Conservation (phyloP, 2,888 invertebrate genomes). For the Thecophora atra region DNA sequence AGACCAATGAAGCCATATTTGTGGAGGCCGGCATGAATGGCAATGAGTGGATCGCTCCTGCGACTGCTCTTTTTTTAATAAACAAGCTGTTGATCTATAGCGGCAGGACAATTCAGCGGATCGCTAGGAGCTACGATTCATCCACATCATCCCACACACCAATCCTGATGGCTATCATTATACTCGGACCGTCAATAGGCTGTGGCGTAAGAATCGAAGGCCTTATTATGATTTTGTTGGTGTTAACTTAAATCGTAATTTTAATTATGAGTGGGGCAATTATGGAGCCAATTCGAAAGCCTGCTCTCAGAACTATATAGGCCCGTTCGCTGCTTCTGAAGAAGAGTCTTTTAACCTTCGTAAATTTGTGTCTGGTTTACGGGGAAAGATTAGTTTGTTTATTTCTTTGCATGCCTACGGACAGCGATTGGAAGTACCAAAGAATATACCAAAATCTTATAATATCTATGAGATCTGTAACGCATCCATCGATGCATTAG, state of each 20-base stretch:
- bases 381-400: constrained; percentile 71
- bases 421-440: constrained; percentile 75
- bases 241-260: constrained; percentile 74
- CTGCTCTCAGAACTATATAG: constrained; percentile 67
- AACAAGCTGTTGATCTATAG: constrained; percentile 72
- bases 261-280: constrained; percentile 72
- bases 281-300: constrained; percentile 67
- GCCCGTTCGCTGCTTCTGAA: constrained; percentile 70
- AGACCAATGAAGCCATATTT: constrained; percentile 70
- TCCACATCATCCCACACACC: constrained; percentile 77
- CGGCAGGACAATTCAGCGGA: constrained; percentile 66
- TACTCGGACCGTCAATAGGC: constrained; percentile 71
- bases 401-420: constrained; percentile 81
- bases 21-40: constrained; percentile 76
- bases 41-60: constrained; percentile 80
- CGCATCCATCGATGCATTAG: constrained; percentile 61
- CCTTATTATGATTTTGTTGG: constrained; percentile 67
- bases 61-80: constrained; percentile 59
- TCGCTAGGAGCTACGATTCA: constrained; percentile 74
- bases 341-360: constrained; percentile 67
- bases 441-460: constrained; percentile 69
- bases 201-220: constrained; percentile 75
- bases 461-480: constrained; percentile 65
- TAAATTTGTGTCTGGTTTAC: no score
- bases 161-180: constrained; percentile 83